Evolutionary conservation across 2,113 vertebrate genomes (phyloP).

Genomic region (Dicerorhinus sumatrensis): DNA sequence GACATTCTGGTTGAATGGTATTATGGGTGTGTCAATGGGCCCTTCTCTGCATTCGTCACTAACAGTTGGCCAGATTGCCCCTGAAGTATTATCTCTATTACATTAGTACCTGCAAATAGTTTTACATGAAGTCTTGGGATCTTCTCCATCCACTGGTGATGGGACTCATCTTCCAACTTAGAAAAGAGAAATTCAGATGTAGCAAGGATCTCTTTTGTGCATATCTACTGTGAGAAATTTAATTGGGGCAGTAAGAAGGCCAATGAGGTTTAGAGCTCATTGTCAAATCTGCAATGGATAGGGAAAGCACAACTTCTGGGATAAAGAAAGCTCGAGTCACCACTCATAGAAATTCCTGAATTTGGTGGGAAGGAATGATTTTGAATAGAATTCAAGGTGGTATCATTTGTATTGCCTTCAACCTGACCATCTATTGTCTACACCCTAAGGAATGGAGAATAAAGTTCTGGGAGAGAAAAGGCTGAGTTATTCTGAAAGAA

Average conservation of each 20-base stretch:
- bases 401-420: not conserved
- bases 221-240: not conserved
- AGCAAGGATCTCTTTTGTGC: not conserved
- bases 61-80: not conserved
- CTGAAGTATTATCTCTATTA: not conserved
- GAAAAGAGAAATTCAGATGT: not conserved
- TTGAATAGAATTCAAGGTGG: not conserved
- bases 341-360: not conserved
- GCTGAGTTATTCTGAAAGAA: not conserved
- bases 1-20: not conserved
- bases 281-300: not conserved
- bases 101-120: not conserved
- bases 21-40: not conserved
- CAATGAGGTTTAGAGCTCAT: not conserved
- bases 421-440: not conserved
- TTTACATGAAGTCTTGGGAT: not conserved
- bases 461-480: not conserved
- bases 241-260: not conserved
- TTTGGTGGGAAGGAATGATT: not conserved
- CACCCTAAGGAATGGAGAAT: not conserved
- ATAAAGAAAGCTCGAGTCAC: not conserved
- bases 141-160: no score
- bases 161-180: not conserved
- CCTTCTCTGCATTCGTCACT: not conserved
- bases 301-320: not conserved